These are phyloP conservation scores for Lacanobia wlatinum DNA, from an alignment of 2,888 invertebrate species.

Conservation along the genomic window DNA sequence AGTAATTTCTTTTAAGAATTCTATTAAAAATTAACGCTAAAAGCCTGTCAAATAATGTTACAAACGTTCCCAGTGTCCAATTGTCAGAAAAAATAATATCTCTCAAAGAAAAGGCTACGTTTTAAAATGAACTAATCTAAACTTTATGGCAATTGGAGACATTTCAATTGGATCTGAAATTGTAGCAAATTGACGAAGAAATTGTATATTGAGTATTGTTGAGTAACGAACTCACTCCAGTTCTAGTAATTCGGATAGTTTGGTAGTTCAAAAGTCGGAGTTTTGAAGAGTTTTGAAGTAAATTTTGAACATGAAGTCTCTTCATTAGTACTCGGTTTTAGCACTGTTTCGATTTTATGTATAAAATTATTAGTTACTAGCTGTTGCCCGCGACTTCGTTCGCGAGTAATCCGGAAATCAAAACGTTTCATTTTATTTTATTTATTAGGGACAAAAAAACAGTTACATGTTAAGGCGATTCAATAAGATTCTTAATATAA, in stretches of 20 bases:
- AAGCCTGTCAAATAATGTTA: constrained; percentile 32
- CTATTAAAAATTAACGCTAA: constrained; percentile 27
- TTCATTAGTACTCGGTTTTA: not conserved
- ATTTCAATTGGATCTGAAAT: constrained; percentile 32
- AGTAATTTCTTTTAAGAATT: constrained; percentile 22
- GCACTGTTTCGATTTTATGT: not conserved
- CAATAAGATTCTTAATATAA: too few species aligned
- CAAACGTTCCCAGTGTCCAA: not conserved
- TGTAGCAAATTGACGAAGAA: constrained; percentile 21
- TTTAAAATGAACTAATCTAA: constrained; percentile 25
- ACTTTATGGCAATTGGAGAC: constrained; percentile 22
- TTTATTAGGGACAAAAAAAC: too few species aligned
- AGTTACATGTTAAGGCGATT: too few species aligned
- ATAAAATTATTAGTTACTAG: too few species aligned
- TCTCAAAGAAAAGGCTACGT: constrained; percentile 5
- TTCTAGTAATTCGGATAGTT: constrained; percentile 17
- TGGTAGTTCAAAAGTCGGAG: constrained; percentile 12
- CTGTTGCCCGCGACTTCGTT: too few species aligned
- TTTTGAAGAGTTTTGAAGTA: not conserved
- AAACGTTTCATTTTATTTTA: too few species aligned
- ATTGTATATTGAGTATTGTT: constrained; percentile 47
- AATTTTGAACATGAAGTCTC: not conserved
- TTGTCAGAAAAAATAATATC: not conserved
- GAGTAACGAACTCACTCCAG: constrained; percentile 1
- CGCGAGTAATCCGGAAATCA: too few species aligned